Evolutionary conservation across 2,888 invertebrate genomes (phyloP).

Genomic region (Busseola fusca): DNA sequence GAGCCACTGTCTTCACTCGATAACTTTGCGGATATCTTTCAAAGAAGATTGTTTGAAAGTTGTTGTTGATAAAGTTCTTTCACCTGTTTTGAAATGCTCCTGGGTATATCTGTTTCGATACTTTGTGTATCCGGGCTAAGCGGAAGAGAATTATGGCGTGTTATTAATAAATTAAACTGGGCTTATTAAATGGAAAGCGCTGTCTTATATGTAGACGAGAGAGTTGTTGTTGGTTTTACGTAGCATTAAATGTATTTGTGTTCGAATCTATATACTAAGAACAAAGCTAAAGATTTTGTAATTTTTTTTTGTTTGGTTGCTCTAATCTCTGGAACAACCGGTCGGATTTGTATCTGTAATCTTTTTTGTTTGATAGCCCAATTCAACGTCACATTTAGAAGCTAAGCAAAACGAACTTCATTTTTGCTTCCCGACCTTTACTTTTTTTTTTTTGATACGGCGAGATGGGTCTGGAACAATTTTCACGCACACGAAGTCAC

Average conservation of each 20-base stretch:
- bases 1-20: constrained; percentile 33
- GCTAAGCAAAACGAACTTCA: not conserved
- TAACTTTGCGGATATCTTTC: constrained; percentile 48
- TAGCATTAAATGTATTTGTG: not conserved
- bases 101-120: constrained; percentile 7
- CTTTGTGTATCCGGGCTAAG: constrained; percentile 11
- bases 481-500: not conserved
- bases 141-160: not conserved
- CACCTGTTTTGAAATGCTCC: constrained; percentile 43
- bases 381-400: too few species aligned
- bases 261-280: too few species aligned
- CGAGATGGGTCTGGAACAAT: not conserved
- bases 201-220: not conserved
- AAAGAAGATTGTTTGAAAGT: constrained; percentile 40
- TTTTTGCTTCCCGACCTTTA: too few species aligned
- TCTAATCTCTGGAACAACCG: too few species aligned
- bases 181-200: constrained; percentile 22
- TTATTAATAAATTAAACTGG: constrained; percentile 6
- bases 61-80: constrained; percentile 41
- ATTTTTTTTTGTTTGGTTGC: too few species aligned
- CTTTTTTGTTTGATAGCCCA: too few species aligned
- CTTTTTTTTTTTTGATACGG: too few species aligned
- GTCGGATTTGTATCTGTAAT: too few species aligned
- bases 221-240: too few species aligned
- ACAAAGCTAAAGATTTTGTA: too few species aligned